Base-by-base conservation (phyloP, 2,888 invertebrate genomes). In the Nemapogon koenigi region DNA sequence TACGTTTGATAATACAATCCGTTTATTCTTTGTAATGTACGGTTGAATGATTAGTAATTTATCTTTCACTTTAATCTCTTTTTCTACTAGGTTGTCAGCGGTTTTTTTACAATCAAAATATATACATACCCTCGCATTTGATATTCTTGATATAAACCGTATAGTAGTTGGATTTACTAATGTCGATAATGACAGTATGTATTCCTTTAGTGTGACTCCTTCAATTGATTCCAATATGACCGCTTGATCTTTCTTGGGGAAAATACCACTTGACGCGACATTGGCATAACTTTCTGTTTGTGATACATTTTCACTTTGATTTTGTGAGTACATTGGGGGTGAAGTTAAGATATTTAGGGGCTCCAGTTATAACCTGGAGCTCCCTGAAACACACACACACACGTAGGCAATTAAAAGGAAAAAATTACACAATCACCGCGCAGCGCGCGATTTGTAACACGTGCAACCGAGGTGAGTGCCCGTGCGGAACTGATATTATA, bases 231-330 rank as follows among this genome's bases (percentile, higher is more conserved):
- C 43, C 6, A 47, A 3, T 29, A 47, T 35, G 10, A 47, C 40
- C 10, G 47, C 44, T 44, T 47, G 47, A 27, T 45, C 45, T 39
- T 47, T 47, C 26, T 40, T 47, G 6, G 47, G 45, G 36, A 39
- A 41, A 14, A 25, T 18, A 15, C 29, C 37, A 14, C 18, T 28
- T 28, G 43, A 43, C 3, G 41, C 37, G 4, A 42, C 40, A 13
- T 37, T 42, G 8, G 43, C 43, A 19, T 43, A 43, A 26, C 41
- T 39, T 30, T 30, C 30, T n/a, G n/a, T n/a, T n/a, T n/a, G n/a
- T n/a, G n/a, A n/a, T 16, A 22, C 26, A n/a, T 25, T 25, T 16
- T 31, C 25, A 6, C 16, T 15, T 39, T 15, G 27, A 18, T 26
- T 39, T 17, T 22, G 22, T 33, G 27, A 30, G 4, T 27, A 37